phyloP scores from a whole-genome alignment of 1,140 invertebrate species.

The Ceratina japonica region DNA sequence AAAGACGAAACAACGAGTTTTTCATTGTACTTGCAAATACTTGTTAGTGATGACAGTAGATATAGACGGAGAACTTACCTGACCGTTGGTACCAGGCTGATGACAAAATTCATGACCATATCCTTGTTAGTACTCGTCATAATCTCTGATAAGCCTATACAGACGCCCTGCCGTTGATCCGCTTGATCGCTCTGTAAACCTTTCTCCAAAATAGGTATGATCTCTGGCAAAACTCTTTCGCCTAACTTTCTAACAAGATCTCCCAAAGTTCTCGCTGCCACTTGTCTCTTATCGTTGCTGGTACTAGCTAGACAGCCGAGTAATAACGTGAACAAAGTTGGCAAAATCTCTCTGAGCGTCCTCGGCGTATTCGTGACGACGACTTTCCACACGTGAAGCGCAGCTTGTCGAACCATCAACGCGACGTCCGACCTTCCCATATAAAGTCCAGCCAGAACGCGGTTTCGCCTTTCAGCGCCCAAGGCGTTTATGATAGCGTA shows the following conservation, averaged over 20 bases:
- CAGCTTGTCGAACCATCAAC: constrained; percentile 97
- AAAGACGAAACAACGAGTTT: constrained; percentile 25
- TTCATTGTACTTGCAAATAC: too few relatives aligned
- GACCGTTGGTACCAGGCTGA: constrained; percentile 98
- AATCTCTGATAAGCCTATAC: constrained; percentile 98
- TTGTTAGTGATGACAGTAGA: not conserved
- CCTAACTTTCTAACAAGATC: constrained; percentile 98
- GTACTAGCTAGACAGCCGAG: constrained; percentile 96
- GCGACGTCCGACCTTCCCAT: constrained; percentile 99
- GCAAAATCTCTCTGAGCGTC: constrained; percentile 97
- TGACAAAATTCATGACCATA: constrained; percentile 95
- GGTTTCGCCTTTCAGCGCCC: constrained; percentile 93
- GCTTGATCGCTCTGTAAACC: constrained; percentile 94
- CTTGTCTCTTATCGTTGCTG: constrained; percentile 96
- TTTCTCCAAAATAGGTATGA: constrained; percentile 97
- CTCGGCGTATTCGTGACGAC: constrained; percentile 98
- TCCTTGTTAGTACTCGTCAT: constrained; percentile 97
- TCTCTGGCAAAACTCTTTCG: constrained; percentile 97
- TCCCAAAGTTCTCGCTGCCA: constrained; percentile 96
- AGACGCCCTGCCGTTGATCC: constrained; percentile 98
- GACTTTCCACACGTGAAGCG: constrained; percentile 98
- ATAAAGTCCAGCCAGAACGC: constrained; percentile 96
- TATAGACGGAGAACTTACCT: constrained; percentile 69
- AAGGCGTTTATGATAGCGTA: constrained; percentile 93
- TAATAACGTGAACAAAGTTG: constrained; percentile 94